phyloP scores from a whole-genome alignment of 2,888 invertebrate genomes.

The Cerastis rubricosa region DNA sequence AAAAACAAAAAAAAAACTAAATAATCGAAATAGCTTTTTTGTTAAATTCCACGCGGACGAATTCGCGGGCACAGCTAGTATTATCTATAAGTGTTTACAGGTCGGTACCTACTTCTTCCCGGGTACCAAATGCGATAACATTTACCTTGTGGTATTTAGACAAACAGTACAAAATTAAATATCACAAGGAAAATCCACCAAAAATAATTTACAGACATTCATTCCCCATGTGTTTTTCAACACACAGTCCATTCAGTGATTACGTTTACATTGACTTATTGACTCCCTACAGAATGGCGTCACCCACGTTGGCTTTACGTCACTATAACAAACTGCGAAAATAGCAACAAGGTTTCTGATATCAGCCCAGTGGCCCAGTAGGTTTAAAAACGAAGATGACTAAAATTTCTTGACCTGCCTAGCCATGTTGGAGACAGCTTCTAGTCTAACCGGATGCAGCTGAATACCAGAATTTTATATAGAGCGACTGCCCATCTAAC shows the following conservation, averaged over 20 bases:
- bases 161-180: background rate
- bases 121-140: background rate
- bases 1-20: too few relatives aligned
- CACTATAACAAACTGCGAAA: conserved; percentile 41
- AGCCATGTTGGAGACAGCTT: too few relatives aligned
- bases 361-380: conserved; percentile 26
- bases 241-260: conserved; percentile 13
- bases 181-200: background rate
- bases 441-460: too few relatives aligned
- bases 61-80: too few relatives aligned
- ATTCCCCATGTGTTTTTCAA: conserved; percentile 29
- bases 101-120: background rate
- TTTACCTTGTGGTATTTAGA: background rate
- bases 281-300: conserved; percentile 39
- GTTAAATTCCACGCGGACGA: too few relatives aligned
- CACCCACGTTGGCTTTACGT: conserved; percentile 33
- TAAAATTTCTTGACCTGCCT: background rate
- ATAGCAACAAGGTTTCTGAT: conserved; percentile 45
- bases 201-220: conserved; percentile 15
- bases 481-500: too few relatives aligned
- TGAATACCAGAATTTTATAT: too few relatives aligned
- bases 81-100: too few relatives aligned
- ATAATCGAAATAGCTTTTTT: too few relatives aligned
- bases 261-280: conserved; percentile 28
- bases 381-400: conserved; percentile 12